Evolutionary conservation across 2,113 vertebrate genomes (phyloP).

Genomic region (Notarius quadriscutis): DNA sequence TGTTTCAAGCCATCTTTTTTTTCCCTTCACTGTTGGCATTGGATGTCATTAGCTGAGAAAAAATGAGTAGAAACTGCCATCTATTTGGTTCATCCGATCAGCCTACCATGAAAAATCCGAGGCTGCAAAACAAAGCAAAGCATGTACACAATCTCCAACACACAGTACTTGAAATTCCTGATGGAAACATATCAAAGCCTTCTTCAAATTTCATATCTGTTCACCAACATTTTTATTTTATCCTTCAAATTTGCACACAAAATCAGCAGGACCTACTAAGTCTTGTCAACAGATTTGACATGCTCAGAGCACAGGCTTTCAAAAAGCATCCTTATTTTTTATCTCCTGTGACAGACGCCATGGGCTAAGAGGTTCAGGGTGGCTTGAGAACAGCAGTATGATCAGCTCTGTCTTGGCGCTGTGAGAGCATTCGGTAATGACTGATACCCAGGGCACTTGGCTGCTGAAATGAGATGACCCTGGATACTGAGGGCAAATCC

Average conservation of each 20-base stretch:
- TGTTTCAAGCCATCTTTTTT: background rate
- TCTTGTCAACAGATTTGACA: background rate
- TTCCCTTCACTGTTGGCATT: background rate
- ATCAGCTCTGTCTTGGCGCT: slow-evolving; percentile 18
- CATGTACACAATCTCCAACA: background rate
- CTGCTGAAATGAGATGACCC: slow-evolving; percentile 17
- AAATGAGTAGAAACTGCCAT: background rate
- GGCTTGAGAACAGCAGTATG: slow-evolving; percentile 27
- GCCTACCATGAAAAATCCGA: background rate
- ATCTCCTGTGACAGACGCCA: slow-evolving; percentile 33
- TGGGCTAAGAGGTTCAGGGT: background rate
- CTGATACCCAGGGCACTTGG: slow-evolving; percentile 14
- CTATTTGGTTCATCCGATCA: background rate
- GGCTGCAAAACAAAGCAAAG: background rate
- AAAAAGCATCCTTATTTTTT: slow-evolving; percentile 31
- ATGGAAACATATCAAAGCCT: background rate
- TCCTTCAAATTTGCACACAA: background rate
- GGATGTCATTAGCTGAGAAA: background rate
- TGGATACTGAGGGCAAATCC: slow-evolving; percentile 5
- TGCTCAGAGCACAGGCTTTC: slow-evolving; percentile 2
- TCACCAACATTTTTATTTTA: background rate
- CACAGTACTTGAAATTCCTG: background rate
- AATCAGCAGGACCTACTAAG: background rate
- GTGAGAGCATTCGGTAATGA: slow-evolving; percentile 33
- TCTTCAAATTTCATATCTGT: background rate